These are phyloP conservation scores for Rotaria macrura DNA, from an alignment of 2,888 invertebrate species.

Conservation along the genomic window DNA sequence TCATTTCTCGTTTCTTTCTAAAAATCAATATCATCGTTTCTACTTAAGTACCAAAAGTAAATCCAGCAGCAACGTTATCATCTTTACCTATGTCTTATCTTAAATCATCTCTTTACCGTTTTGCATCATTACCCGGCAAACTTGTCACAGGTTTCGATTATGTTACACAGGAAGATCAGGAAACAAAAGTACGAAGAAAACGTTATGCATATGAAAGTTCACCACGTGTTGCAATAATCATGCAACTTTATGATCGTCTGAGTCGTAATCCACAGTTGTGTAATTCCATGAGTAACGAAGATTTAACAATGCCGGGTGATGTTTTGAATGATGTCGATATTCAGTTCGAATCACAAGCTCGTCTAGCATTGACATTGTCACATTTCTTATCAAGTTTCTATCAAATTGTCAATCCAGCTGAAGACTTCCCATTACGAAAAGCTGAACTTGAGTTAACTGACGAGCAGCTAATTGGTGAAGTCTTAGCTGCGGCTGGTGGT, in stretches of 20 bases:
- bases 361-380: slow-evolving; percentile 81
- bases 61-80: not conserved
- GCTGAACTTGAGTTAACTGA: slow-evolving; percentile 77
- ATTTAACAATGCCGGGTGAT: slow-evolving; percentile 63
- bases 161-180: not conserved
- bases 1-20: not conserved
- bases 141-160: not conserved
- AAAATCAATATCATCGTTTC: not conserved
- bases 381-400: slow-evolving; percentile 89
- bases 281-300: slow-evolving; percentile 23
- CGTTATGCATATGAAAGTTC: slow-evolving; percentile 29
- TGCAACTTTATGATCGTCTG: slow-evolving; percentile 26
- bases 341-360: slow-evolving; percentile 72
- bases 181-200: not conserved
- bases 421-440: slow-evolving; percentile 39
- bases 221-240: slow-evolving; percentile 21
- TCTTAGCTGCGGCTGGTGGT: slow-evolving; percentile 74
- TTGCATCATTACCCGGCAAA: not conserved
- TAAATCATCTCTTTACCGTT: not conserved
- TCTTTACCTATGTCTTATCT: not conserved
- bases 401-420: slow-evolving; percentile 55
- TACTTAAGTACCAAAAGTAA: not conserved
- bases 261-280: slow-evolving; percentile 29
- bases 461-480: slow-evolving; percentile 92
- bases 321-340: slow-evolving; percentile 72